A percentile compares a stretch with the other conserved stretches of the same genome.
Conservation (phyloP, 1,140 invertebrate genomes). For the Temnothorax nylanderi region DNA sequence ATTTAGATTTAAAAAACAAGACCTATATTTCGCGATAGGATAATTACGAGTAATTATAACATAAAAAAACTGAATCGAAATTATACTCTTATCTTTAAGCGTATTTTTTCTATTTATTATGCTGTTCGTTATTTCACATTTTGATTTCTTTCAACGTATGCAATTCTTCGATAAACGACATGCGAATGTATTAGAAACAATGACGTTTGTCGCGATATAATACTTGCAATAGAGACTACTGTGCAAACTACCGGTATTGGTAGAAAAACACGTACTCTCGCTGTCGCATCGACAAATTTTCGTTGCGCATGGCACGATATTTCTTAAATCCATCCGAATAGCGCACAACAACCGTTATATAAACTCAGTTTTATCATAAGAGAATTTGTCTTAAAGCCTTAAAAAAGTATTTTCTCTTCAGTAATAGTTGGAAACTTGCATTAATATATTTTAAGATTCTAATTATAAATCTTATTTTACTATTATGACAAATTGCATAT, state of each 20-base stretch:
- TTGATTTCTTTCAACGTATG: not conserved
- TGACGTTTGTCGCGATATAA: conserved; percentile 3
- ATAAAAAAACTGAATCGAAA: not conserved
- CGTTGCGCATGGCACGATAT: conserved; percentile 25
- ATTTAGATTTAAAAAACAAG: not conserved
- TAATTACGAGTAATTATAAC: not conserved
- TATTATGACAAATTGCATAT: not conserved
- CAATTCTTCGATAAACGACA: conserved; percentile 11
- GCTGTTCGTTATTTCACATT: not conserved
- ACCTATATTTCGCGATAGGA: not conserved
- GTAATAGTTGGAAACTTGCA: not conserved
- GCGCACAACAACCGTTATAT: not conserved
- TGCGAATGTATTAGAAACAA: conserved; percentile 43
- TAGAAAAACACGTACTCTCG: conserved; percentile 46
- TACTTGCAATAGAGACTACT: conserved; percentile 14
- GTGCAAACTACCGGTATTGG: conserved; percentile 42
- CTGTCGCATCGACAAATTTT: conserved; percentile 39
- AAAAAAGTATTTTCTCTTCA: not conserved
- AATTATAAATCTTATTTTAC: conserved; percentile 1
- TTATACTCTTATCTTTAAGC: not conserved
- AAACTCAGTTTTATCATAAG: not conserved
- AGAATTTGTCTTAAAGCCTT: not conserved
- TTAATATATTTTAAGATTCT: not conserved
- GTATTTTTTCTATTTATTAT: not conserved
- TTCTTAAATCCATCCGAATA: conserved; percentile 42